Percentiles rank a stretch among this genome's conserved stretches.
Evolutionary conservation across 2,888 invertebrate genomes (phyloP).

Genomic region (Orgyia antiqua): DNA sequence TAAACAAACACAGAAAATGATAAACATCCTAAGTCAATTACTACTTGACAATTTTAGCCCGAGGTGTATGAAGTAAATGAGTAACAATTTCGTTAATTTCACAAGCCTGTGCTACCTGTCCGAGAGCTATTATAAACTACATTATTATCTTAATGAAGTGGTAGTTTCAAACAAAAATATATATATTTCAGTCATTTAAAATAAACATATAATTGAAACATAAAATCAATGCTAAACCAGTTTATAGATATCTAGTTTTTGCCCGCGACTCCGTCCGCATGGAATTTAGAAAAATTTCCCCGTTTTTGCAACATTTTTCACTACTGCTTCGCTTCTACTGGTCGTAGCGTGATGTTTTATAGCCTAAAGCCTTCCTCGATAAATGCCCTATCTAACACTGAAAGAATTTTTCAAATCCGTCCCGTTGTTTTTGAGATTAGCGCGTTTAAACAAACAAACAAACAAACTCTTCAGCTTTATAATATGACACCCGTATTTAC

Average conservation of each 20-base stretch:
- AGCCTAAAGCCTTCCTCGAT: too few species aligned
- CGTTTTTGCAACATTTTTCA: too few species aligned
- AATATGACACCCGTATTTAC: too few species aligned
- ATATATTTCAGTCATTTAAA: slow-evolving; percentile 3
- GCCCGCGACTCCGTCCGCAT: too few species aligned
- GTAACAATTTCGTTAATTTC: slow-evolving; percentile 1
- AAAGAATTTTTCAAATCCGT: too few species aligned
- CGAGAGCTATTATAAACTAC: slow-evolving; percentile 1
- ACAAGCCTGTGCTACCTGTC: not conserved
- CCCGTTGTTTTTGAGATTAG: too few species aligned
- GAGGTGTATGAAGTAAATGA: slow-evolving; percentile 2
- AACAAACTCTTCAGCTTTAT: too few species aligned
- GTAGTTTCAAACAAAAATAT: slow-evolving; percentile 2
- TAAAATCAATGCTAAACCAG: not conserved
- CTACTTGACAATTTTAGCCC: slow-evolving; percentile 1
- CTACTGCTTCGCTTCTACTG: too few species aligned
- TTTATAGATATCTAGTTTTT: slow-evolving; percentile 2
- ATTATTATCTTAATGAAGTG: slow-evolving; percentile 7
- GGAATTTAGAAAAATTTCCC: too few species aligned
- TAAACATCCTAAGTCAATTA: not conserved
- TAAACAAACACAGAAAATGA: not conserved
- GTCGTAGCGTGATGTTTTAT: too few species aligned
- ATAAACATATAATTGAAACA: slow-evolving; percentile 1
- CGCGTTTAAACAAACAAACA: too few species aligned
- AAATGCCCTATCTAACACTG: too few species aligned